Conservation (phyloP, 2,888 invertebrate genomes). For the Mythimna ferrago region DNA sequence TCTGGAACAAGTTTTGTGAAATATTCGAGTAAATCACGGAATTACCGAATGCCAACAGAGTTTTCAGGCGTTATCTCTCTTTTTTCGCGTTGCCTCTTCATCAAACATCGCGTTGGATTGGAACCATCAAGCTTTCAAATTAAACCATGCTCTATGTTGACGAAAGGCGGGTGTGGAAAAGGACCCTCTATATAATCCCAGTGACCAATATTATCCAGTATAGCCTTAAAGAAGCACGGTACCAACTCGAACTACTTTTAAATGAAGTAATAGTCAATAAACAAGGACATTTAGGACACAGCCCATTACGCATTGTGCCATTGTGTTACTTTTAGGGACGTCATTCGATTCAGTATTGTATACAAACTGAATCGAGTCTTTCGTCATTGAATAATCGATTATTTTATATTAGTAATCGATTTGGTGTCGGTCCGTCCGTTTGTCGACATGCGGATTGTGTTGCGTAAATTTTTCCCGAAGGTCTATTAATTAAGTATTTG, state of each 20-base stretch:
- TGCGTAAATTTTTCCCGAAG: constrained; percentile 51
- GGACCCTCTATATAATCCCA: too few species aligned
- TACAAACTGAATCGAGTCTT: constrained; percentile 27
- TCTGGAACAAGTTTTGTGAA: too few species aligned
- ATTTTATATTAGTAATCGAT: constrained; percentile 48
- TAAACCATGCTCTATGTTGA: too few species aligned
- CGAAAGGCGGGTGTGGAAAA: too few species aligned
- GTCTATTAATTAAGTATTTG: constrained; percentile 26
- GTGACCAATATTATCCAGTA: not conserved
- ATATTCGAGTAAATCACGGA: too few species aligned
- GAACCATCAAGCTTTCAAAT: too few species aligned
- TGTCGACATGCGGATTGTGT: constrained; percentile 54
- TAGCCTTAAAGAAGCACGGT: constrained; percentile 10
- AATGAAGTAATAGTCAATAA: constrained; percentile 42
- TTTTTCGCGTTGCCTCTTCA: too few species aligned
- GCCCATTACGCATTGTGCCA: constrained; percentile 60
- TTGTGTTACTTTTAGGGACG: constrained; percentile 61
- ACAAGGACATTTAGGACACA: constrained; percentile 43
- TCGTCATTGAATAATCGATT: constrained; percentile 49
- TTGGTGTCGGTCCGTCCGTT: constrained; percentile 30
- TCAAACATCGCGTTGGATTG: too few species aligned
- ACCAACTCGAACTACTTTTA: constrained; percentile 3
- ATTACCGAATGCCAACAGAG: too few species aligned
- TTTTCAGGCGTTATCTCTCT: too few species aligned
- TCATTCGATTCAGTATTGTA: constrained; percentile 51